Percentiles rank a stretch among this genome's conserved stretches.
phyloP scores from a whole-genome alignment of 2,797 vertebrate species.

The Chromobotia macracanthus region DNA sequence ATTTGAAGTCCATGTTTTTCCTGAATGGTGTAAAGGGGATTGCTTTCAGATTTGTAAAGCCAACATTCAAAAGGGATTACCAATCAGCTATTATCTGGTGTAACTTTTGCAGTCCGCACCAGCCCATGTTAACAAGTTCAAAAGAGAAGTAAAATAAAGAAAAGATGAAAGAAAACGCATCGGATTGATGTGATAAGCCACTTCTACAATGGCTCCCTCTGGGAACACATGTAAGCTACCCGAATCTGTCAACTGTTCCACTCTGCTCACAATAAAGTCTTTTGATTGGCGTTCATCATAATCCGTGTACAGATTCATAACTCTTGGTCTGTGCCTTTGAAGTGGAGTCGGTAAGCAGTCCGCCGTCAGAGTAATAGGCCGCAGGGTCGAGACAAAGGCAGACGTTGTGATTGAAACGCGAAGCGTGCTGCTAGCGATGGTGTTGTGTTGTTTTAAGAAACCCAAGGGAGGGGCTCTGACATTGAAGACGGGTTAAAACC shows the following conservation, averaged over 20 bases:
- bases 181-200: slow-evolving; percentile 47
- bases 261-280: slow-evolving; percentile 39
- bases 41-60: slow-evolving; percentile 27
- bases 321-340: slow-evolving; percentile 51
- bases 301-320: slow-evolving; percentile 58
- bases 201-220: slow-evolving; percentile 37
- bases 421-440: slow-evolving; percentile 54
- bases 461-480: slow-evolving; percentile 84
- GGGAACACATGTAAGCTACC: slow-evolving; percentile 36
- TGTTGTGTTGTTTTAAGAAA: slow-evolving; percentile 79
- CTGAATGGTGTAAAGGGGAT: slow-evolving; percentile 26
- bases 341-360: slow-evolving; percentile 46
- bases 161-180: slow-evolving; percentile 40
- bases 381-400: slow-evolving; percentile 68
- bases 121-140: slow-evolving; percentile 41
- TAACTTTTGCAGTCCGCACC: slow-evolving; percentile 43
- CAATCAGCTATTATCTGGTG: slow-evolving; percentile 24
- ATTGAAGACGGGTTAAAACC: slow-evolving; percentile 88
- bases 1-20: slow-evolving; percentile 19
- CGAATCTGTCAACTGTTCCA: slow-evolving; percentile 51
- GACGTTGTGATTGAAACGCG: slow-evolving; percentile 58
- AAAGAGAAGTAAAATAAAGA: slow-evolving; percentile 34
- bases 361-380: slow-evolving; percentile 58
- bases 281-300: slow-evolving; percentile 48
- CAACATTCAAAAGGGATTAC: slow-evolving; percentile 38